These are phyloP conservation scores for Calliscelio sp. DNA, from an alignment of 2,888 invertebrate genomes.

Conservation along the genomic window DNA sequence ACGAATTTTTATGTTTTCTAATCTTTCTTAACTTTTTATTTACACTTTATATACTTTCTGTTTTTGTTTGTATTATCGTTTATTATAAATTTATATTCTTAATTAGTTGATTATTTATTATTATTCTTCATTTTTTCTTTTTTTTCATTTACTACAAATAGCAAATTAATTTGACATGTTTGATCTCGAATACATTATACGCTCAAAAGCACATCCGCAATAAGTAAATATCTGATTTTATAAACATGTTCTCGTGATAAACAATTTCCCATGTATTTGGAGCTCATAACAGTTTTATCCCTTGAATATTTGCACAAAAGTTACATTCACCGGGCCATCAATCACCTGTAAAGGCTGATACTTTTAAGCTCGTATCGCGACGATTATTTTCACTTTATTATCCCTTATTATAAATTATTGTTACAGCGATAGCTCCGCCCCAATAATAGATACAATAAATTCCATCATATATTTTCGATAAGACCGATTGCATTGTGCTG, in stretches of 20 bases:
- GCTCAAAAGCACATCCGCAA: too few relatives aligned
- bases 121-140: too few relatives aligned
- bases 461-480: slow-evolving; percentile 14
- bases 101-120: too few relatives aligned
- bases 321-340: background rate
- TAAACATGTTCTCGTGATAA: background rate
- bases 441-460: slow-evolving; percentile 40
- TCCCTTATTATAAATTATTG: slow-evolving; percentile 32
- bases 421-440: slow-evolving; percentile 7
- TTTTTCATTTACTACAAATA: too few relatives aligned
- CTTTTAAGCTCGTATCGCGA: background rate
- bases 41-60: too few relatives aligned
- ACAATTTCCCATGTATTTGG: background rate
- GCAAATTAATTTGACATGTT: too few relatives aligned
- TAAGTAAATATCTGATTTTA: background rate
- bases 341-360: background rate
- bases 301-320: background rate
- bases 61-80: too few relatives aligned
- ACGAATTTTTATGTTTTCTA: too few relatives aligned
- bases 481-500: slow-evolving; percentile 36
- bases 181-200: too few relatives aligned
- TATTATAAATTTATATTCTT: too few relatives aligned
- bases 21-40: too few relatives aligned
- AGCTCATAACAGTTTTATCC: background rate
- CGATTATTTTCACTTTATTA: slow-evolving; percentile 14